Base-by-base conservation (phyloP, 2,888 invertebrate species). In the Muschampia plurimacula region DNA sequence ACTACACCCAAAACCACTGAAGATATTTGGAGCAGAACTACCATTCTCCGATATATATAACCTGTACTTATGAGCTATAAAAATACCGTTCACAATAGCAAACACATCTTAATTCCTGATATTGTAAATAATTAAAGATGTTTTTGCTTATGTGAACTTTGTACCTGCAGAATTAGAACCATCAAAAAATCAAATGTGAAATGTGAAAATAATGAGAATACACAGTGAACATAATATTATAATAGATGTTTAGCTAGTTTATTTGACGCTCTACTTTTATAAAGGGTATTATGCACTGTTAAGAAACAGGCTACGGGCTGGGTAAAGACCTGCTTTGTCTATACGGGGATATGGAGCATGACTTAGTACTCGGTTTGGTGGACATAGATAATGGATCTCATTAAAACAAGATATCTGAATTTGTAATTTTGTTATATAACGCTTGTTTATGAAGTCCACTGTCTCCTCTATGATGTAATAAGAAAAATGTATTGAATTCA, bases 371-470 rank as follows among this genome's bases (percentile, higher is more conserved):
- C 71, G 71, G 71, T 52, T 69, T 66, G 66, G 65, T 72, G 71
- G 71, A 72, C 71, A 72, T 72, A 60, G 66, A 72, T 72, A 72
- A 72, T 72, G 49, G 71, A 67, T 62, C 66, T 72, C 71, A 72
- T 72, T 67, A 72, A 72, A 72, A 67, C 71, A 66, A 52, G 71
- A 62, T 67, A 67, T 67, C 66, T 72, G 67, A 72, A 66, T 72
- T 72, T 67, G 71, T 72, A 72, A 71, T 71, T 70, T 70, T 70
- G 70, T 70, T 70, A 70, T 64, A 70, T 57, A 70, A 70, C 41
- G 44, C 44, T 55, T 12, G 28, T 39, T 62, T 69, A 62, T 39
- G 46, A 36, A 39, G 36, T 13, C 64, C 15, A 55, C 44, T 62
- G 36, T n/a, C 67, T 52, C 22, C 55, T 22, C 22, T 57, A 67